A percentile compares a stretch with the other conserved stretches of the same genome.
These are phyloP conservation scores for Drosophila bunnanda DNA, from an alignment of 2,888 invertebrate species.

Conservation along the genomic window DNA sequence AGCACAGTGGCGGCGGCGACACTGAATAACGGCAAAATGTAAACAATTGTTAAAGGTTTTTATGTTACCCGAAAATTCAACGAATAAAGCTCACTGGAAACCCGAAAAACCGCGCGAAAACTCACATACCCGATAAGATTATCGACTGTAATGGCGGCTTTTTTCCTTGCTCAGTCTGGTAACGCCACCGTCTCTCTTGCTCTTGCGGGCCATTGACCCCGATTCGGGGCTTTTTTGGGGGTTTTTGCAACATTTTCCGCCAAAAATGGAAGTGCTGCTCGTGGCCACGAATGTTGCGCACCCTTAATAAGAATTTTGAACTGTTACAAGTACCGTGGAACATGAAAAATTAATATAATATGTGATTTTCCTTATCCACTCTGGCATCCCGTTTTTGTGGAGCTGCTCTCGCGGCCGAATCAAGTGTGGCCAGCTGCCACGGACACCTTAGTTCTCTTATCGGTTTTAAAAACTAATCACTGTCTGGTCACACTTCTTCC, in stretches of 20 bases:
- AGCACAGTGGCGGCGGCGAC: conserved; percentile 40
- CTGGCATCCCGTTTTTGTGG: not conserved
- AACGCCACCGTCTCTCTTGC: fast-evolving
- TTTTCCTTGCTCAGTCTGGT: not conserved
- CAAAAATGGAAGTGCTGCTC: too few species aligned
- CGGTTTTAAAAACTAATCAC: not conserved
- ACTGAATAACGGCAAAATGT: conserved; percentile 46
- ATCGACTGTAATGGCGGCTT: not conserved
- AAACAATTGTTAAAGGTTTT: conserved; percentile 72
- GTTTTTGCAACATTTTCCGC: not conserved
- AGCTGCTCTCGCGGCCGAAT: not conserved
- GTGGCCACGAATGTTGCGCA: too few species aligned
- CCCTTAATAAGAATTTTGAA: too few species aligned
- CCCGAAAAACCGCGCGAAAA: not conserved
- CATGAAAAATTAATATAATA: not conserved
- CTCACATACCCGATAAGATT: not conserved
- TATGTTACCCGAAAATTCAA: conserved; percentile 66
- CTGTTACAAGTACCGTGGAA: fast-evolving
- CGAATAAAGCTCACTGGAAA: conserved; percentile 58
- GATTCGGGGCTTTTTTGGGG: not conserved
- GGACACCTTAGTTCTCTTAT: not conserved
- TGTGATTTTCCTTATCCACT: not conserved
- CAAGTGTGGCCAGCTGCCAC: too few species aligned
- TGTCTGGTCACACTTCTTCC: not conserved
- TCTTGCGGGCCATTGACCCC: not conserved